Evolutionary conservation across 2,113 vertebrate species (phyloP), one percentile per base, ranked within the genome.

Genomic region (Takifugu flavidus): DNA sequence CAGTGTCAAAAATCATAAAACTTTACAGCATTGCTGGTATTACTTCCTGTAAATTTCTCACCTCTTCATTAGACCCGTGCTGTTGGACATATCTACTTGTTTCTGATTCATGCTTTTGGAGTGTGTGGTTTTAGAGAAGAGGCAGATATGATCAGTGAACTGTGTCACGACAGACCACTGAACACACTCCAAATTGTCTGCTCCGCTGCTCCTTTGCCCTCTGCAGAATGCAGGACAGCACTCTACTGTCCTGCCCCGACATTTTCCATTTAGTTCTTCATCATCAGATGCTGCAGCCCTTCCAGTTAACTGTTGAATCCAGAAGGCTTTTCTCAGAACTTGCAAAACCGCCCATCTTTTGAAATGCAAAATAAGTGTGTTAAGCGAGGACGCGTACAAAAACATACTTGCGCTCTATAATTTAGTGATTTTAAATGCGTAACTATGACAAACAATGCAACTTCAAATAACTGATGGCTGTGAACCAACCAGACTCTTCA

Each of bases 221-320:
- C 54, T 60, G 52, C 53, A 52, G 54, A 65, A 46, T 69, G 55
- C 66, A 10, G 58, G 42, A 66, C 71, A 74, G 43, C 61, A 25
- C 42, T 44, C 51, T 7, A 25, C 65, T 72, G 74, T 77, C 43
- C 10, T 3, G 2, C 7, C 5, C 1, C 1, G 4, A 29, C 20
- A 10, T 25, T 63, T 20, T 43, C 59, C 59, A 1, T 56, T 58
- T 53, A 43, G 28, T 58, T 25, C 68, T 20, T 56, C 50, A 45
- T 43, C 43, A 53, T 4, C 25, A 50, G 64, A 58, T 20, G 25
- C 47, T 55, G 20, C 49, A n/a, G 25, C 31, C 39, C 25, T 70
- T 66, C 68, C 25, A 62, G 25, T 34, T 11, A 39, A 45, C 11
- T 27, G 13, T 27, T 4, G 42, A 27, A 15, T 28, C 50, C 27